Evolutionary conservation across 2,888 invertebrate genomes (phyloP), one percentile per base, ranked within the genome.

Genomic region (Stenichneumon culpator): DNA sequence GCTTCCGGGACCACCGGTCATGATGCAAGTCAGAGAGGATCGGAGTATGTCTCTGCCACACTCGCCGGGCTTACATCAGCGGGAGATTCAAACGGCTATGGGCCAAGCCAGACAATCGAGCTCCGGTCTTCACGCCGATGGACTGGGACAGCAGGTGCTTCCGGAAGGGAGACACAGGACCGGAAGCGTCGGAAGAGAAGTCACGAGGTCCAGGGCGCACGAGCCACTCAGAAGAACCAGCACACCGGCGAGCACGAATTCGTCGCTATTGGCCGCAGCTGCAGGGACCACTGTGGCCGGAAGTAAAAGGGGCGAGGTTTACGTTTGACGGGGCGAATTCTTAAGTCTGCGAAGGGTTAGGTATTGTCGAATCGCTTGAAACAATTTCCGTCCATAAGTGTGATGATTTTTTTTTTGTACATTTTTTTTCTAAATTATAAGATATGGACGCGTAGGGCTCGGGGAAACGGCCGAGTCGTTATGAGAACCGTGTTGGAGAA

Each of bases 251-350:
- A 92, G 89, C 60, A 90, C 90, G 4, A 92, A 91, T 60, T 85
- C 90, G 3, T 88, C 89, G 4, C 60, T 88, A 3, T 85, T 91
- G 11, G 80, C 79, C 3, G 86, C 87, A 0, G 69, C 86, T 0
- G 78, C 88, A 4, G 82, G 84, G 2, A 72, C 77, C 78, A 70
- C 84, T 28, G 52, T 88, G 69, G 7, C 93, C 19, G 90, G 89
- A 28, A 90, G 90, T 83, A 95, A 95, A 88, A 92, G 95, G 60
- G 94, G 95, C 11, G 95, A 95, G 89, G 95, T 95, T 75, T 95
- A 95, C 90, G 95, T 95, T 80, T 95, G 93, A 95, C 85, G 69
- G n/a, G 14, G 44, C 1, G 19, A 57, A 28, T 28, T 39, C 39
- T 69, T 75, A 36, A 22, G n/a, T 36, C 5, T 36, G 25, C 22